Evolutionary conservation across 2,888 invertebrate species (phyloP).

Genomic region (Cephus pygmeus): DNA sequence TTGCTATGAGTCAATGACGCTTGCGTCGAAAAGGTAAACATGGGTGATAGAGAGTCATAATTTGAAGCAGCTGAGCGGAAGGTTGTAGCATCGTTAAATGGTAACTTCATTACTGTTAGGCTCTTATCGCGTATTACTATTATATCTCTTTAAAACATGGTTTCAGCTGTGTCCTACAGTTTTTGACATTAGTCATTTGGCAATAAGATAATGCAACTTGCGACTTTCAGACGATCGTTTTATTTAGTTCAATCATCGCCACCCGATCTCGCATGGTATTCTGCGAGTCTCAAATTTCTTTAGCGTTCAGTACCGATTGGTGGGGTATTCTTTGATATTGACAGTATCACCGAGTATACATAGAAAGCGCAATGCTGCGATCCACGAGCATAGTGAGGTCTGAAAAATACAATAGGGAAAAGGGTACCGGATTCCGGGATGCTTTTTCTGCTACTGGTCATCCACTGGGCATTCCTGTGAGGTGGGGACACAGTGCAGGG

Average conservation of each 20-base stretch:
- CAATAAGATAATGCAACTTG: neutral
- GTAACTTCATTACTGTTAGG: neutral
- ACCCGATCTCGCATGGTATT: neutral
- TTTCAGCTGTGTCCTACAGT: neutral
- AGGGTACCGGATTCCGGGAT: neutral
- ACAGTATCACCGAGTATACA: neutral
- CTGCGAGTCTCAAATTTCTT: neutral
- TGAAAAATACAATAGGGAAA: neutral
- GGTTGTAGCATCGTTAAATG: neutral
- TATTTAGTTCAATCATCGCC: neutral
- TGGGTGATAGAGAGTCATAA: neutral
- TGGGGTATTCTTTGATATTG: neutral
- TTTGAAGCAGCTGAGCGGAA: neutral
- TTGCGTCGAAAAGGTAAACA: neutral
- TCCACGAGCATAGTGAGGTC: neutral
- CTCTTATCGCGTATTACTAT: neutral
- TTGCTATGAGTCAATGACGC: neutral
- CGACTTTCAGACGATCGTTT: neutral
- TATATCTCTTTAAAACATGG: neutral
- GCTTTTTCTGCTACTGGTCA: neutral
- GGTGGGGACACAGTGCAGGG: neutral
- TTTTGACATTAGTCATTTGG: neutral
- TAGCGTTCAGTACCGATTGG: neutral
- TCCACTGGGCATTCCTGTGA: neutral
- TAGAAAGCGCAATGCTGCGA: neutral